phyloP scores from a whole-genome alignment of 2,113 vertebrate species.

The Malurus alboscapulatus region DNA sequence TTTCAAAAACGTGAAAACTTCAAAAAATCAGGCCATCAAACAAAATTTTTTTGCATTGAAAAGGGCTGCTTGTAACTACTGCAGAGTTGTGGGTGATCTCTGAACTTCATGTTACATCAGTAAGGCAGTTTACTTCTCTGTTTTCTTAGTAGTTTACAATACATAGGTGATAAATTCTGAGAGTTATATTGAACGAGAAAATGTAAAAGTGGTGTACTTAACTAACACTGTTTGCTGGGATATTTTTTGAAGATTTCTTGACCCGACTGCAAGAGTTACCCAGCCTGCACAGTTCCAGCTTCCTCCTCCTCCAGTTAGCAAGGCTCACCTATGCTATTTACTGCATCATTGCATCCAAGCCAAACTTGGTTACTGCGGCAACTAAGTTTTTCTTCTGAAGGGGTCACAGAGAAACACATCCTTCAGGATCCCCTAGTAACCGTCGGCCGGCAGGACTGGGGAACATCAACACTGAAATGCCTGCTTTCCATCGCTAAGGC shows the following conservation, averaged over 20 bases:
- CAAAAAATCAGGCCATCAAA: neutral
- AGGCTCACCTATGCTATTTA: conserved; percentile 73
- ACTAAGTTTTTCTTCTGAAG: conserved; percentile 74
- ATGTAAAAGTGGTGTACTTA: neutral
- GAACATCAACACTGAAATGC: conserved; percentile 68
- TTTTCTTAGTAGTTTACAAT: conserved; percentile 8
- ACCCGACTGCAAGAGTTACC: neutral
- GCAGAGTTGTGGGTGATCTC: neutral
- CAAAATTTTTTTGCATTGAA: neutral
- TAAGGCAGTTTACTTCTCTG: neutral
- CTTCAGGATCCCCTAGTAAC: conserved; percentile 78
- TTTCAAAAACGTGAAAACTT: neutral
- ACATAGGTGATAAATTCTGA: neutral
- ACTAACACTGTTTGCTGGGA: neutral
- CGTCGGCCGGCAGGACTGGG: conserved; percentile 42
- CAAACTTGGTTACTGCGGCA: conserved; percentile 81
- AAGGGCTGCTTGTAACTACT: neutral
- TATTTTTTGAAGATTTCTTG: neutral
- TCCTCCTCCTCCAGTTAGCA: conserved; percentile 43
- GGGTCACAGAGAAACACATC: conserved; percentile 80
- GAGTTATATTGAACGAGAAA: neutral
- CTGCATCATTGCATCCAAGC: conserved; percentile 76
- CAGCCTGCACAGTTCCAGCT: neutral
- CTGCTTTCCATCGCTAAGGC: conserved; percentile 70
- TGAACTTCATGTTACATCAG: neutral